Conservation (phyloP, 2,888 invertebrate species). For the Napeogenes sylphis region DNA sequence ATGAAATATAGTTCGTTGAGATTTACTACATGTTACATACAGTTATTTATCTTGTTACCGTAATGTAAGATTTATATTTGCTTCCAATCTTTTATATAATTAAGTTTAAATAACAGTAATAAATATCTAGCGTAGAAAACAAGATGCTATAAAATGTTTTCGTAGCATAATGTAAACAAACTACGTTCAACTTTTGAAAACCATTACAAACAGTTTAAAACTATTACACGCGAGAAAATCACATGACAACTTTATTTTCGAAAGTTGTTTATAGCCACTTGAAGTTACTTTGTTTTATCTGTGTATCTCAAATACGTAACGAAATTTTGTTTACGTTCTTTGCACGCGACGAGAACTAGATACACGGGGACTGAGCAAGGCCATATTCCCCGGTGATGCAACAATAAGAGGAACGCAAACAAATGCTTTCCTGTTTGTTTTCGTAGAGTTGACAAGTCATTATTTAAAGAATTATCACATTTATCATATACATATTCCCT, state of each 20-base stretch:
- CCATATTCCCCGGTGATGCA: constrained; percentile 14
- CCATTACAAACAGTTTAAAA: background rate
- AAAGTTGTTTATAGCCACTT: constrained; percentile 1
- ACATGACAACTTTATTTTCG: background rate
- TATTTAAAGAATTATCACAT: constrained; percentile 18
- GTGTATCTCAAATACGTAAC: constrained; percentile 7
- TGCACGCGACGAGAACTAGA: background rate
- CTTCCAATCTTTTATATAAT: background rate
- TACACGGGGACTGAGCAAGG: constrained; percentile 4
- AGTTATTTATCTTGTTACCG: constrained; percentile 5
- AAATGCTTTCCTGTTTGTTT: constrained; percentile 31
- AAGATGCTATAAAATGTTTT: no score
- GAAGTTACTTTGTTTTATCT: constrained; percentile 8
- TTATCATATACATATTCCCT: background rate
- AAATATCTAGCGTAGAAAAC: no score
- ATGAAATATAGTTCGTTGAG: constrained; percentile 5
- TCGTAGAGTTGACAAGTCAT: constrained; percentile 21
- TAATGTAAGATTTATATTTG: constrained; percentile 5
- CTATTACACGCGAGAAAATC: background rate
- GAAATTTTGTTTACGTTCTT: constrained; percentile 7
- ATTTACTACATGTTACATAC: constrained; percentile 7
- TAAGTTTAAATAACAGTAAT: no score
- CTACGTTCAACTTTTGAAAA: background rate
- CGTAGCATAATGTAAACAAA: no score
- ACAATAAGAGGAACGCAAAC: constrained; percentile 28